Base-by-base conservation (phyloP, 2,888 invertebrate genomes). In the Stenotaenia linearis region DNA sequence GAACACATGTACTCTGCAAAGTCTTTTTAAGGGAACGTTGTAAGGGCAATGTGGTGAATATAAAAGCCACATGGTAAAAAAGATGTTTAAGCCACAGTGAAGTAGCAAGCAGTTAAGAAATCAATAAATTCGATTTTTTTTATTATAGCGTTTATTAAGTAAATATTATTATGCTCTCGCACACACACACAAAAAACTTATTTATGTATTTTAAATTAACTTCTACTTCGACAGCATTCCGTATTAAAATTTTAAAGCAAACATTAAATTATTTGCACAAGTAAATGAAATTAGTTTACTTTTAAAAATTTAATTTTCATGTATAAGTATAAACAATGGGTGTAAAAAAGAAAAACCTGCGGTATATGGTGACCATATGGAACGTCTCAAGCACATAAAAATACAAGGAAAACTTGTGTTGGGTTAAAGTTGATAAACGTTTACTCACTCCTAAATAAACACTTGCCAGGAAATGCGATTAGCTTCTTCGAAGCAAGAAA, bases 1-100 rank as follows among this genome's bases (percentile, higher is more conserved):
- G 61, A 61, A 61, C 61, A 61, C 61, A 61, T 61, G 61, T 61
- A 15, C n/a, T n/a, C n/a, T n/a, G n/a, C n/a, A 61, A 61, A 61
- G 28, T 15, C 61, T 61, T 61, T 61, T 61, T 25, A n/a, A n/a
- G n/a, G n/a, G n/a, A n/a, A n/a, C n/a, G n/a, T 61, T 15, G 23
- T 3, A 10, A 61, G 61, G 23, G 23, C 6, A 25, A 45, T 12
- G 61, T 61, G 56, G 23, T 56, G 56, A 61, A 61, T 61, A 23
- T 61, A 61, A 61, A 56, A 56, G 56, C 61, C 61, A 61, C 15
- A 61, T 61, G 61, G 61, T 61, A 2, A 12, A 18, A n/a, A 45
- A 45, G 37, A 61, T 61, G 23, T 23, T 28, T 23, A 15, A 45
- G 7, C 15, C 25, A 12, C 15, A 61, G 23, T 61, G 61, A 61